Evolutionary conservation across 1,140 invertebrate species (phyloP).

Genomic region (Saccostrea glomerata): DNA sequence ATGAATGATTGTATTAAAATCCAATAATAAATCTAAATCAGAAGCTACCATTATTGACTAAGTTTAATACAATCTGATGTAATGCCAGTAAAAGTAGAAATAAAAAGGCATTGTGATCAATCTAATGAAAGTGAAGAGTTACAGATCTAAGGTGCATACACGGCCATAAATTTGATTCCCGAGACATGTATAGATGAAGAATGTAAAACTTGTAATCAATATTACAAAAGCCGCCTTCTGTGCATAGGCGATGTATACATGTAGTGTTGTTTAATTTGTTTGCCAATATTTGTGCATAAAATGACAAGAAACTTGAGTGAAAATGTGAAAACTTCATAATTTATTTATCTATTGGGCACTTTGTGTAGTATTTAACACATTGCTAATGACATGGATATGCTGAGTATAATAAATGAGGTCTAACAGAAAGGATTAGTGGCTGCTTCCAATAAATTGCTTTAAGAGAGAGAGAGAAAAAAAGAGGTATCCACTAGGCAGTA

Average conservation of each 20-base stretch:
- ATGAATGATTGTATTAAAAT: constrained; percentile 37
- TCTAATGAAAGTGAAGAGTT: constrained; percentile 13
- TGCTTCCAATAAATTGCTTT: not conserved
- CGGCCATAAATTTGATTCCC: constrained; percentile 25
- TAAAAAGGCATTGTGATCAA: constrained; percentile 26
- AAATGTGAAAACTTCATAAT: constrained; percentile 30
- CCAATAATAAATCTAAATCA: not conserved
- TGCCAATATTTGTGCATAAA: constrained; percentile 24
- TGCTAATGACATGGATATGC: not conserved
- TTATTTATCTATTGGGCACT: not conserved
- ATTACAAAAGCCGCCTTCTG: not conserved
- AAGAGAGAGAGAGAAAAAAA: not conserved
- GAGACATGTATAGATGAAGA: constrained; percentile 8
- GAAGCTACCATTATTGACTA: not conserved
- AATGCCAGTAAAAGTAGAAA: constrained; percentile 20
- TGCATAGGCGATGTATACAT: not conserved
- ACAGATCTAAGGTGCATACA: constrained; percentile 14
- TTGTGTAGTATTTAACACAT: constrained; percentile 20
- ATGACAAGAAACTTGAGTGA: constrained; percentile 3
- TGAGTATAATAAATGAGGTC: not conserved
- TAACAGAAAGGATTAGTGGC: not conserved
- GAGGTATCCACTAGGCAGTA: not conserved
- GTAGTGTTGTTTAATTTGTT: constrained; percentile 30
- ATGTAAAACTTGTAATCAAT: constrained; percentile 24
- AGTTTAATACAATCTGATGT: not conserved